phyloP scores from a whole-genome alignment of 2,888 invertebrate genomes.

The Chesias legatella region DNA sequence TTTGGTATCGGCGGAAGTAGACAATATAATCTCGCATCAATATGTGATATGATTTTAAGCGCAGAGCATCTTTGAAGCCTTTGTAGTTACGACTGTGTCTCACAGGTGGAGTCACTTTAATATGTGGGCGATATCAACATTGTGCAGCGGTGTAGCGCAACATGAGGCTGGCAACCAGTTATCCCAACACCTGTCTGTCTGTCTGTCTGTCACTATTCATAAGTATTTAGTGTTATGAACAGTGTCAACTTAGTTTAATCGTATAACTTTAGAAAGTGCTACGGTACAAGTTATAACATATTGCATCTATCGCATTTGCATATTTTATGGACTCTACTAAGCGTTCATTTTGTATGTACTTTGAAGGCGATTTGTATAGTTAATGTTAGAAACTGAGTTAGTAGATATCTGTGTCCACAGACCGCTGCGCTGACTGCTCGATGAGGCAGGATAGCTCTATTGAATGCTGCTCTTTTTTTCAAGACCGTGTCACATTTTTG shows the following conservation, averaged over 20 bases:
- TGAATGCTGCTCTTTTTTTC: too few relatives aligned
- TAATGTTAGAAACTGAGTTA: too few relatives aligned
- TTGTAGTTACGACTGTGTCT: neutral
- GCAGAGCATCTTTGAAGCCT: neutral
- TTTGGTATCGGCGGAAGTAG: too few relatives aligned
- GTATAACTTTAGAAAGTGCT: slow-evolving; percentile 16
- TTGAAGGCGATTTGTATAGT: slow-evolving; percentile 8
- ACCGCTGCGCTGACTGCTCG: neutral
- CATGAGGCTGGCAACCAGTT: neutral
- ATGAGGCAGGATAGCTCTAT: too few relatives aligned
- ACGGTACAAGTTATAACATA: slow-evolving; percentile 10
- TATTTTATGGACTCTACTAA: slow-evolving; percentile 9
- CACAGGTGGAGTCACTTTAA: too few relatives aligned
- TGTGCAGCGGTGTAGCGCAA: slow-evolving; percentile 4
- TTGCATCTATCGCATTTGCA: slow-evolving; percentile 12
- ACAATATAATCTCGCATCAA: too few relatives aligned
- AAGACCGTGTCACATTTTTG: too few relatives aligned
- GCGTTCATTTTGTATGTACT: slow-evolving; percentile 1
- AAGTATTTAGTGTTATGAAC: slow-evolving; percentile 1
- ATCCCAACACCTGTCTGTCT: neutral
- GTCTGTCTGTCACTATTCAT: neutral
- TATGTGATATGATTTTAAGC: too few relatives aligned
- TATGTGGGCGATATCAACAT: too few relatives aligned
- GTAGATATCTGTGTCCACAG: too few relatives aligned
- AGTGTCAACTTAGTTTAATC: too few relatives aligned